Conservation (phyloP, 2,888 invertebrate species). For the Acronicta alni region DNA sequence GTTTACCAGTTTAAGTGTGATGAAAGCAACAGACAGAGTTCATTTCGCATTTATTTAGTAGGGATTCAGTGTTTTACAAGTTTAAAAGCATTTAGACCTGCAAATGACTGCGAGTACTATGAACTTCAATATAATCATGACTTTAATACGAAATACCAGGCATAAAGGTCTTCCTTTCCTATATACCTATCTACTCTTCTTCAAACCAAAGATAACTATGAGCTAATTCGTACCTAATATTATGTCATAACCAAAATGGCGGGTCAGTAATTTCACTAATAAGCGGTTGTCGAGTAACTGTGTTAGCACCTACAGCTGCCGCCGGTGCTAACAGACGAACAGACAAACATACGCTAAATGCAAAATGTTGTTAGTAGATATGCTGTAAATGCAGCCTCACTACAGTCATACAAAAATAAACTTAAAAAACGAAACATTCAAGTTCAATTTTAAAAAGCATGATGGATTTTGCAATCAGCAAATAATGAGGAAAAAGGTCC, state of each 20-base stretch:
- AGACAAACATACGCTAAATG: conserved; percentile 53
- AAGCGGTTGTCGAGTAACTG: conserved; percentile 56
- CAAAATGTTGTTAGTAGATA: conserved; percentile 26
- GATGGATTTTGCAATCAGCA: conserved; percentile 16
- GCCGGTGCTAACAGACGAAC: conserved; percentile 51
- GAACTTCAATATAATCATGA: no score
- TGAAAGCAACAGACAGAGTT: no score
- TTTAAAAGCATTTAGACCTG: no score
- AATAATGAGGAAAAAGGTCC: conserved; percentile 13
- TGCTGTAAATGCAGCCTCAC: conserved; percentile 11
- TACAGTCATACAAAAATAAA: conserved; percentile 7
- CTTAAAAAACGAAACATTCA: neutral
- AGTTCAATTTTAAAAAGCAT: conserved; percentile 5
- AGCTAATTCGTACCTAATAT: neutral
- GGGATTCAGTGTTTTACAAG: no score
- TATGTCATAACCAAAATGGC: conserved; percentile 12
- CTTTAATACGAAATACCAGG: neutral
- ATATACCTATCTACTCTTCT: no score
- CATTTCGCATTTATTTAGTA: no score
- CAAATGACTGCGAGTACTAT: no score
- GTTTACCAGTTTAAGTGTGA: no score
- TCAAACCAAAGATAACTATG: neutral
- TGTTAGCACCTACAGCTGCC: conserved; percentile 67
- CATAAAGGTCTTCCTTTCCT: no score
- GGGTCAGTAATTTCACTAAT: conserved; percentile 37